Conservation (phyloP, 2,797 vertebrate species). For the Coregonus sp. region DNA sequence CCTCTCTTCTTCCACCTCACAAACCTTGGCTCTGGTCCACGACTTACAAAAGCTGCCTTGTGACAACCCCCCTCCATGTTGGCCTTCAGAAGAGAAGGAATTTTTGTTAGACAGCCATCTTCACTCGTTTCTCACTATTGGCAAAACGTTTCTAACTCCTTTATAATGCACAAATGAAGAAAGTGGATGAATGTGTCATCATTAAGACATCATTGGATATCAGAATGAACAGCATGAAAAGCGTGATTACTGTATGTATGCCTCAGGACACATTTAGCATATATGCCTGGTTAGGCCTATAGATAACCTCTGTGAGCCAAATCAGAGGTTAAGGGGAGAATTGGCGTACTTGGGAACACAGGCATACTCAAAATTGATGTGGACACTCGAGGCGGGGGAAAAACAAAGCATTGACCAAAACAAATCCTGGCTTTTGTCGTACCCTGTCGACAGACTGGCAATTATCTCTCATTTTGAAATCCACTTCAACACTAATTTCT, state of each 20-base stretch:
- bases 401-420: neutral
- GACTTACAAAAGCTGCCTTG: neutral
- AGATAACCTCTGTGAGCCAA: no score
- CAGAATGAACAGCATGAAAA: no score
- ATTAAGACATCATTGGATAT: neutral
- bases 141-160: neutral
- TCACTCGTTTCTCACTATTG: neutral
- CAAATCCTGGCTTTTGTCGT: no score
- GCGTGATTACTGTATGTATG: no score
- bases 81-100: neutral
- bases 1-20: neutral
- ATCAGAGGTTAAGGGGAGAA: no score
- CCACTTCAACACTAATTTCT: neutral
- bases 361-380: neutral
- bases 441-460: neutral
- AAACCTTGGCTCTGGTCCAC: constrained; percentile 23
- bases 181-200: constrained; percentile 4
- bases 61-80: constrained; percentile 21
- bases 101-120: neutral
- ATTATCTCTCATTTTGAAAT: neutral
- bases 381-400: neutral
- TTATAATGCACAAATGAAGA: neutral
- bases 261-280: no score
- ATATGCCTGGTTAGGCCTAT: no score
- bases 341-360: constrained; percentile 16